Conservation (phyloP, 2,888 invertebrate species). For the Apotomis capreana region DNA sequence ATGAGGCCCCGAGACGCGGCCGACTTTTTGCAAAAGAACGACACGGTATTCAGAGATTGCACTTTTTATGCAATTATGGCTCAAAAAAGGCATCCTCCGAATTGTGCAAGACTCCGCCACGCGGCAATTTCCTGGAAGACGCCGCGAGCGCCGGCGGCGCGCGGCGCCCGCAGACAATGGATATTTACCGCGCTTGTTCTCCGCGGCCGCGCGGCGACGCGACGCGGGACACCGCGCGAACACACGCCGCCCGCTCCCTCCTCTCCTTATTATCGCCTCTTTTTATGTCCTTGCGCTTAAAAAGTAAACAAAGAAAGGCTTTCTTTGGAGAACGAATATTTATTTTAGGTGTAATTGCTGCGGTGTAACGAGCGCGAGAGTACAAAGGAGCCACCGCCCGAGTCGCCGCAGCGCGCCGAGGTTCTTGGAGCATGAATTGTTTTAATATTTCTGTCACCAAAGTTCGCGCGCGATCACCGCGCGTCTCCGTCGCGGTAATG, state of each 20-base stretch:
- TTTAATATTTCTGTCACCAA: background rate
- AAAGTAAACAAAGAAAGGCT: slow-evolving; percentile 52
- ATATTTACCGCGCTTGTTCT: background rate
- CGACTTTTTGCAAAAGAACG: slow-evolving; percentile 30
- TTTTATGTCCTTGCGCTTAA: slow-evolving; percentile 51
- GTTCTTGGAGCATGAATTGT: background rate
- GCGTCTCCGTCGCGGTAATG: too few relatives aligned
- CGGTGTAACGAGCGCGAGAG: slow-evolving; percentile 44
- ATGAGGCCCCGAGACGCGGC: slow-evolving; percentile 21
- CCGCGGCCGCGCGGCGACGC: background rate
- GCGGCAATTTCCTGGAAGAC: slow-evolving; percentile 52
- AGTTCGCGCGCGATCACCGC: background rate
- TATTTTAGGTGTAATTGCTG: slow-evolving; percentile 46
- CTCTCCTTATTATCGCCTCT: slow-evolving; percentile 46
- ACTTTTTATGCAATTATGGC: slow-evolving; percentile 40
- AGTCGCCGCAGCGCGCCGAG: background rate
- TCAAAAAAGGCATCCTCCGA: slow-evolving; percentile 32
- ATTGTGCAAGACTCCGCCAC: slow-evolving; percentile 31
- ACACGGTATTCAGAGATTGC: slow-evolving; percentile 28
- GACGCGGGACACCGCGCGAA: background rate
- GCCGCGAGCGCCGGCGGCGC: slow-evolving; percentile 30
- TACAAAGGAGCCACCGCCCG: slow-evolving; percentile 1
- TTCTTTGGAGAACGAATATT: slow-evolving; percentile 49
- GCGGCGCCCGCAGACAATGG: background rate
- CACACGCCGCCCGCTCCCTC: background rate